Evolutionary conservation across 1,140 invertebrate genomes (phyloP), one percentile per base, ranked within the genome.

Genomic region (fruit fly (Drosophila melanogaster)): DNA sequence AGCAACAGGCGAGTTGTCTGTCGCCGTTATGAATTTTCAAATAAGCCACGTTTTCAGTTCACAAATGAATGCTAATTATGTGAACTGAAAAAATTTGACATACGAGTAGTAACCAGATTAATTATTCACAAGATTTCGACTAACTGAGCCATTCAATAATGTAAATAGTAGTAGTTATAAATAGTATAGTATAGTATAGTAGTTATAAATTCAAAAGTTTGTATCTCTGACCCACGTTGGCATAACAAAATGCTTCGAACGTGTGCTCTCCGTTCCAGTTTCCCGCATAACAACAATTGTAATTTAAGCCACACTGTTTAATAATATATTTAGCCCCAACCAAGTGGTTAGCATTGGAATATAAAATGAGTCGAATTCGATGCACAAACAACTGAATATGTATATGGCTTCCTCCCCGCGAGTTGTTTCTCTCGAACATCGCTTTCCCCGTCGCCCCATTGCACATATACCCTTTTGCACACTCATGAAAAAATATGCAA

Each of bases 281-380:
- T 70, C 47, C 15, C 41, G 37, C 53, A 53, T 41, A 75, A 49
- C 47, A 66, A 66, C 51, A 71, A 80, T 69, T 69, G 51, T 65
- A 76, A 61, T 57, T 61, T 41, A 66, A 79, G 54, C 38, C 26
- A 47, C 19, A 38, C 19, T 43, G 35, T 37, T 57, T 26, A 70
- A 46, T 56, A 69, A 33, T 69, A 70, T 26, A 54, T 30, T 15
- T 47, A 22, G 11, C 56, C 40, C 38, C 30, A 10, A 10, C 56
- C 72, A 85, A 74, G 62, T 77, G 77, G 81, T 85, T 85, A 85
- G 59, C 81, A 85, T 85, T 86, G 81, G 81, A 85, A 85, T 85
- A 77, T 74, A 35, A 81, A 86, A 86, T 77, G 81, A 85, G 70
- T 86, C 51, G 79, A 77, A 72, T 67, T 50, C 72, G 71, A 62